These are phyloP conservation scores for Aphodius sticticus DNA, from an alignment of 2,888 invertebrate genomes.

Conservation along the genomic window DNA sequence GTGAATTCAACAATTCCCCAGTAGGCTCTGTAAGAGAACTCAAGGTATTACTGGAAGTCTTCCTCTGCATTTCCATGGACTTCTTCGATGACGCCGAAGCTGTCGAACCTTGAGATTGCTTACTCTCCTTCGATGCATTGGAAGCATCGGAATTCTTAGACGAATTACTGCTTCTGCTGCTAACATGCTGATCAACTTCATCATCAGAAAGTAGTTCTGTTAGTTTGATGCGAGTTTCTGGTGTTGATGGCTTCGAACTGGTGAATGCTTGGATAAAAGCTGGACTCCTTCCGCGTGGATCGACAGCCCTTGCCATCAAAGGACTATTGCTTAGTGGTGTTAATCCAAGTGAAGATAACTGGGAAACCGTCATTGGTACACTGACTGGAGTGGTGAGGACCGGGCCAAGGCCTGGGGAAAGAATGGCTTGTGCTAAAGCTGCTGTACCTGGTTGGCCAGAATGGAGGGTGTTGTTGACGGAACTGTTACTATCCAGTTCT, in stretches of 20 bases:
- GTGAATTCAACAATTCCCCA: slow-evolving; percentile 32
- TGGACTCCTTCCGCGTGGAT: slow-evolving; percentile 43
- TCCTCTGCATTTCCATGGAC: slow-evolving; percentile 44
- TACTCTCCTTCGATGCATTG: slow-evolving; percentile 53
- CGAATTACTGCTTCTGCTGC: slow-evolving; percentile 55
- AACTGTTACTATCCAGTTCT: slow-evolving; percentile 77
- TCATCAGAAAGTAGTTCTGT: slow-evolving; percentile 41
- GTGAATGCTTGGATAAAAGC: slow-evolving; percentile 47
- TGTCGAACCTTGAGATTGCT: slow-evolving; percentile 55
- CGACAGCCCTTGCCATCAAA: slow-evolving; percentile 49
- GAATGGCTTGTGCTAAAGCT: slow-evolving; percentile 80
- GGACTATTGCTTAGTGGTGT: slow-evolving; percentile 64
- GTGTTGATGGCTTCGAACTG: slow-evolving; percentile 31
- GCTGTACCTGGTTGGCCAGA: slow-evolving; percentile 76
- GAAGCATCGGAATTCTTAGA: slow-evolving; percentile 56
- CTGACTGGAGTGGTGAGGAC: slow-evolving; percentile 62
- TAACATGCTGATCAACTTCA: slow-evolving; percentile 42
- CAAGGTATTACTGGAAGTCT: slow-evolving; percentile 36
- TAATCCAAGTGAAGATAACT: slow-evolving; percentile 64
- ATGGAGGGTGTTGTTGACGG: slow-evolving; percentile 77
- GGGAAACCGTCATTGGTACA: slow-evolving; percentile 69
- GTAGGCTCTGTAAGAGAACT: slow-evolving; percentile 38
- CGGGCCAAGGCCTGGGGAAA: slow-evolving; percentile 68
- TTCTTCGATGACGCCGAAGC: slow-evolving; percentile 51
- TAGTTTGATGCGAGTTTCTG: slow-evolving; percentile 35